Evolutionary conservation across 2,113 vertebrate species (phyloP).

Genomic region (Cyanoderma ruficeps): DNA sequence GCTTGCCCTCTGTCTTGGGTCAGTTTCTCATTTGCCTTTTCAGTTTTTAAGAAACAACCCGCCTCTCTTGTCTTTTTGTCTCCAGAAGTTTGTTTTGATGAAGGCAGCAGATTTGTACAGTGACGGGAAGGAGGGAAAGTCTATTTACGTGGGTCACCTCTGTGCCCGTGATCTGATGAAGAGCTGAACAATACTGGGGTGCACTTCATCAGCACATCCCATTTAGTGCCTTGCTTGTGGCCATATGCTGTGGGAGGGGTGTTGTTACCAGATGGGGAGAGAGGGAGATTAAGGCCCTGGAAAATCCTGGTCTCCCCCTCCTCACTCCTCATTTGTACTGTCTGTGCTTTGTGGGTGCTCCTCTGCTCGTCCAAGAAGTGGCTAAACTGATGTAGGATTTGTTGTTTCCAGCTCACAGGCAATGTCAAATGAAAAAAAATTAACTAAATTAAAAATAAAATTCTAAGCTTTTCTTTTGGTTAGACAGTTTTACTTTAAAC

Average conservation of each 20-base stretch:
- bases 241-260: not conserved
- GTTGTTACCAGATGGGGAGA: not conserved
- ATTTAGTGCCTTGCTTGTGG: not conserved
- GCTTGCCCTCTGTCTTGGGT: not conserved
- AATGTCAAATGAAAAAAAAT: not conserved
- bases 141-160: not conserved
- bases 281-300: not conserved
- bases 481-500: not conserved
- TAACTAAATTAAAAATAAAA: not conserved
- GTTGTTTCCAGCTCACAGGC: not conserved
- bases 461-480: not conserved
- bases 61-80: not conserved
- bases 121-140: not conserved
- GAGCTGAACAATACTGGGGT: not conserved
- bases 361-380: not conserved
- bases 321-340: not conserved
- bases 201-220: not conserved
- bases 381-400: not conserved
- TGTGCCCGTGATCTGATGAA: not conserved
- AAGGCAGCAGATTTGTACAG: not conserved
- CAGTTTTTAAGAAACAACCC: not conserved
- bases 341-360: not conserved
- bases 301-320: not conserved
- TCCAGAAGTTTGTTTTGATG: not conserved
- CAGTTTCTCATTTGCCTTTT: not conserved